Evolutionary conservation across 2,113 vertebrate species (phyloP).

Genomic region (Glaucidium brasilianum): DNA sequence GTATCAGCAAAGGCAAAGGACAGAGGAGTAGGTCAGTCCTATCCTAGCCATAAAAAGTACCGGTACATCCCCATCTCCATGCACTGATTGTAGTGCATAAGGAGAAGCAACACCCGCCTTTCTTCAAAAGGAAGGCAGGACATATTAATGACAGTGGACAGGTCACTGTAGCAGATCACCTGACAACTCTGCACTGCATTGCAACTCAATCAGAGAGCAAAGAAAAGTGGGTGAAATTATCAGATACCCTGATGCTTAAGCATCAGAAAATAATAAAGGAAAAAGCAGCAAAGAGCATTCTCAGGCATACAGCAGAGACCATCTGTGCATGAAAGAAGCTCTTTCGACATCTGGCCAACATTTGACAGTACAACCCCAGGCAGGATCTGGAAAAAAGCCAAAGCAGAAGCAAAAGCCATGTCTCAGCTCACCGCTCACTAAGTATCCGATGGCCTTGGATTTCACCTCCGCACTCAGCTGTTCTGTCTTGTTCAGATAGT

Average conservation of each 20-base stretch:
- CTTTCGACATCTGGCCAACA: background rate
- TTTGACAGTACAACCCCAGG: background rate
- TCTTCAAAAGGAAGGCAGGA: background rate
- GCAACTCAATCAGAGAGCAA: background rate
- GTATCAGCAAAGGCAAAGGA: background rate
- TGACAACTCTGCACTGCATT: background rate
- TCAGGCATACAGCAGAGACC: background rate
- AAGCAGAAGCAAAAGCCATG: background rate
- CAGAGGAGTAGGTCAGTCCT: background rate
- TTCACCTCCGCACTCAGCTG: constrained; percentile 78
- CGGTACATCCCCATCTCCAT: background rate
- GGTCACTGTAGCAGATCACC: background rate
- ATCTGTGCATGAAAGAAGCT: background rate
- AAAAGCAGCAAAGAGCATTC: background rate
- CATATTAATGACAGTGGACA: background rate
- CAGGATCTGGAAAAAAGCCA: background rate
- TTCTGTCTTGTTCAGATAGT: constrained; percentile 81
- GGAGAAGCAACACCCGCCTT: background rate
- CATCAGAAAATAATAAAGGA: background rate
- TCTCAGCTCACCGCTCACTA: constrained; percentile 79
- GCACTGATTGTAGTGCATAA: background rate
- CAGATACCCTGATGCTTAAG: background rate
- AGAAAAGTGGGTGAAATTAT: background rate
- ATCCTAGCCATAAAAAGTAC: background rate
- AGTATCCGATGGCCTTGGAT: constrained; percentile 74